phyloP scores from a whole-genome alignment of 1,140 invertebrate species.

The Trachelipus rathkii region DNA sequence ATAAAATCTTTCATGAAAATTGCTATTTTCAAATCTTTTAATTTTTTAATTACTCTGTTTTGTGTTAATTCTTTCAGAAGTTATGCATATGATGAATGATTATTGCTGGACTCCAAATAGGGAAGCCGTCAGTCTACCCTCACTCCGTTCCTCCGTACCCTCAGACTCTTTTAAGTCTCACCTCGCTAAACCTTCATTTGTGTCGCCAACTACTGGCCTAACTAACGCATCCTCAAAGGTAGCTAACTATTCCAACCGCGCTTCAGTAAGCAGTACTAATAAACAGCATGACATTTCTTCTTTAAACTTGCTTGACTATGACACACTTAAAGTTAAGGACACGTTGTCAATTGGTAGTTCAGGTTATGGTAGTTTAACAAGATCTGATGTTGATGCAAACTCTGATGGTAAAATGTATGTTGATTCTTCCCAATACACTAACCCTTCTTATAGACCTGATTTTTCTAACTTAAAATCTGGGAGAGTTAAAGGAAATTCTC shows the following conservation, averaged over 20 bases:
- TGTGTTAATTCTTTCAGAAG: conserved; percentile 26
- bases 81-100: conserved; percentile 38
- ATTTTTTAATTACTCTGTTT: no score
- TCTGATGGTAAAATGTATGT: conserved; percentile 12
- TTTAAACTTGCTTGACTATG: neutral
- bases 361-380: conserved; percentile 37
- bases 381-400: conserved; percentile 27
- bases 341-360: conserved; percentile 29
- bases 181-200: conserved; percentile 41
- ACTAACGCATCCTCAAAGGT: conserved; percentile 39
- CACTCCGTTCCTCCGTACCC: conserved; percentile 26
- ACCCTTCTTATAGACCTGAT: neutral
- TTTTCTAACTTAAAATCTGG: conserved; percentile 21
- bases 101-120: conserved; percentile 33
- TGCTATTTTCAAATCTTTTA: no score
- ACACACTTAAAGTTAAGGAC: neutral
- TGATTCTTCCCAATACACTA: conserved; percentile 21
- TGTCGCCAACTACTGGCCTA: conserved; percentile 28
- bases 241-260: conserved; percentile 35
- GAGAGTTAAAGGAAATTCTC: conserved; percentile 34
- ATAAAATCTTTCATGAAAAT: no score
- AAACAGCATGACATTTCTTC: conserved; percentile 14
- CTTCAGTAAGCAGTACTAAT: conserved; percentile 32
- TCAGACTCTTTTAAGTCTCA: conserved; percentile 37
- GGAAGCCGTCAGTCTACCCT: conserved; percentile 34